Base-by-base conservation (phyloP, 37 sponge, comb jelly and placozoan species). In the Amphimedon queenslandica region DNA sequence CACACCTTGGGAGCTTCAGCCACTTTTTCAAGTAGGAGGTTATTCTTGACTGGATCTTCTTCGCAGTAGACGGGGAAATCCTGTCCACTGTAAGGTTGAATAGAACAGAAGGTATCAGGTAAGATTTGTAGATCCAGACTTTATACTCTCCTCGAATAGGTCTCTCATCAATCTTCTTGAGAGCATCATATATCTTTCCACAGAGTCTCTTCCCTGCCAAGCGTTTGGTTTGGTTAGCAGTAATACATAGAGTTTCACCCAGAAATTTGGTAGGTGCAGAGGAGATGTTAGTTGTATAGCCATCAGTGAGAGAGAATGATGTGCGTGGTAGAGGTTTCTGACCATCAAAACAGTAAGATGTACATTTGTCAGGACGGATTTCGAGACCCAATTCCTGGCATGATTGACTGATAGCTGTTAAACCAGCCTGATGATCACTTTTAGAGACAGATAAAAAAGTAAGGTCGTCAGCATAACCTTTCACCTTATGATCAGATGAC, bases 101-200 rank as follows among this genome's bases (percentile, higher is more conserved):
- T n/a, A n/a, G n/a, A n/a, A n/a, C n/a, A n/a, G n/a, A n/a, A 35
- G 72, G 53, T 36, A 51, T 57, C 57, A 72, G 56, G 33, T 72
- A 72, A 36, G 2, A 29, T 13, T 72, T 72, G 56, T 72, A 72
- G 4, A 55, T 72, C 72, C 72, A 55, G 16, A 51, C 72, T 51
- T 72, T 72, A 29, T 72, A 55, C 8, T 72, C 72, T 1, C 72
- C 72, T 51, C 72, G 3, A 13, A 72, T 72, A 1, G 72, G 72
- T 47, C 56, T 31, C 20, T 30, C 2, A 32, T 72, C 72, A 3
- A 72, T 55, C 3, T 51, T 32, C 4, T 51, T 27, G 1, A 72
- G 56, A 4, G 57, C 72, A 33, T 11, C 31, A 3, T 42, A 25
- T 1, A 72, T 37, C 55, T 51, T 72, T 21, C 16, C 20, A 2